Evolutionary conservation across 2,888 invertebrate species (phyloP).

Genomic region (Therioaphis trifolii): DNA sequence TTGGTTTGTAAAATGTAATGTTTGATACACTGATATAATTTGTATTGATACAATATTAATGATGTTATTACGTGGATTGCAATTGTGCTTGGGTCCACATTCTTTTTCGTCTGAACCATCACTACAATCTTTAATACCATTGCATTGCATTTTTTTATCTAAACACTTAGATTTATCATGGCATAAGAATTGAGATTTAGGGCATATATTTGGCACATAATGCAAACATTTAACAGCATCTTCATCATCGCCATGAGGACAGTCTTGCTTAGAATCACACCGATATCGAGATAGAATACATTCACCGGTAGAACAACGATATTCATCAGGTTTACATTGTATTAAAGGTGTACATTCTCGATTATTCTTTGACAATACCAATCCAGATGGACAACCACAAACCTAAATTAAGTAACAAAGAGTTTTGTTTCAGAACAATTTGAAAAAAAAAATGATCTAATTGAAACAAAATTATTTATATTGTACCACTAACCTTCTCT

Average conservation of each 20-base stretch:
- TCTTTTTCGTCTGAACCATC: slow-evolving; percentile 71
- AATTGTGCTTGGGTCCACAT: slow-evolving; percentile 29
- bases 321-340: slow-evolving; percentile 73
- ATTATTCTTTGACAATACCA: slow-evolving; percentile 69
- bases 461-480: slow-evolving; percentile 18
- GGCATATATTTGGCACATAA: slow-evolving; percentile 60
- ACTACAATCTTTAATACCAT: slow-evolving; percentile 71
- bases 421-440: too few species aligned
- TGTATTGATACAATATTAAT: background rate
- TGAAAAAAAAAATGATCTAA: too few species aligned
- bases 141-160: slow-evolving; percentile 71
- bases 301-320: slow-evolving; percentile 69
- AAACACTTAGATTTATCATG: slow-evolving; percentile 71
- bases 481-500: slow-evolving; percentile 62
- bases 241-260: slow-evolving; percentile 73
- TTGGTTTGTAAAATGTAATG: slow-evolving; percentile 67
- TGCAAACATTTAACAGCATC: slow-evolving; percentile 69
- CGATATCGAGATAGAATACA: slow-evolving; percentile 68
- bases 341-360: slow-evolving; percentile 63
- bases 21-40: slow-evolving; percentile 10
- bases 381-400: slow-evolving; percentile 78
- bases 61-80: slow-evolving; percentile 50
- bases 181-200: slow-evolving; percentile 70
- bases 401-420: slow-evolving; percentile 66
- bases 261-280: slow-evolving; percentile 73